Percentiles rank a stretch among this genome's conserved stretches.
Conservation (phyloP, 2,888 invertebrate species). For the Calephelis perditalis region DNA sequence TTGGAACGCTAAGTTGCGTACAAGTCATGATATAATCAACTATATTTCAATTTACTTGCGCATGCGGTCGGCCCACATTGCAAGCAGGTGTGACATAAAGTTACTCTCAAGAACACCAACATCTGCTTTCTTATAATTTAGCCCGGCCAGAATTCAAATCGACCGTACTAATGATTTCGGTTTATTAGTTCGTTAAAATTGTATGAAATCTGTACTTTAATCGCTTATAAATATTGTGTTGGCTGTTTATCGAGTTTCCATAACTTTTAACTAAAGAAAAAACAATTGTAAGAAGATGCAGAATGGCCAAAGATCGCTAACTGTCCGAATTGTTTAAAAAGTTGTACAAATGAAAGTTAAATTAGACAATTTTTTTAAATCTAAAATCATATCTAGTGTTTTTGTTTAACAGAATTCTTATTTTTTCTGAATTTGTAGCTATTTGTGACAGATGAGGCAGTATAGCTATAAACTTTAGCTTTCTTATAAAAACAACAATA, state of each 20-base stretch:
- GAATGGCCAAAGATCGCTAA: no score
- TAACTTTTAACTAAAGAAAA: no score
- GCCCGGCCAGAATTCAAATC: constrained; percentile 62
- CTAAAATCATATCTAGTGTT: no score
- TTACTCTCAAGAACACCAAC: constrained; percentile 54
- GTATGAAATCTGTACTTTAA: constrained; percentile 7
- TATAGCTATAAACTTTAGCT: no score
- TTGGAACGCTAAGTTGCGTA: constrained; percentile 62
- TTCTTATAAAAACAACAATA: no score
- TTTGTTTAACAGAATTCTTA: no score
- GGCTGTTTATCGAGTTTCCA: not conserved
- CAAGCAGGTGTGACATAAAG: constrained; percentile 63
- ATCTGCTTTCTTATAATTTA: constrained; percentile 70
- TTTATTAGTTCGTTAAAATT: constrained; percentile 25
- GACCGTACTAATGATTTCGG: constrained; percentile 46
- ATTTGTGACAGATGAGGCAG: no score
- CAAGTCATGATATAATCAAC: constrained; percentile 65
- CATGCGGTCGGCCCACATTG: constrained; percentile 32
- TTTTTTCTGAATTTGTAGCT: no score
- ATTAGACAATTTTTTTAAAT: no score
- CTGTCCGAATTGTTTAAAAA: no score
- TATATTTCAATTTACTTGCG: constrained; percentile 33
- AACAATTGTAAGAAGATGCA: no score
- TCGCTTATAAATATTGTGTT: constrained; percentile 26
- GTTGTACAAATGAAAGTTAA: no score